Evolutionary conservation across 2,797 vertebrate genomes (phyloP).

Genomic region (Heliangelus exortis): DNA sequence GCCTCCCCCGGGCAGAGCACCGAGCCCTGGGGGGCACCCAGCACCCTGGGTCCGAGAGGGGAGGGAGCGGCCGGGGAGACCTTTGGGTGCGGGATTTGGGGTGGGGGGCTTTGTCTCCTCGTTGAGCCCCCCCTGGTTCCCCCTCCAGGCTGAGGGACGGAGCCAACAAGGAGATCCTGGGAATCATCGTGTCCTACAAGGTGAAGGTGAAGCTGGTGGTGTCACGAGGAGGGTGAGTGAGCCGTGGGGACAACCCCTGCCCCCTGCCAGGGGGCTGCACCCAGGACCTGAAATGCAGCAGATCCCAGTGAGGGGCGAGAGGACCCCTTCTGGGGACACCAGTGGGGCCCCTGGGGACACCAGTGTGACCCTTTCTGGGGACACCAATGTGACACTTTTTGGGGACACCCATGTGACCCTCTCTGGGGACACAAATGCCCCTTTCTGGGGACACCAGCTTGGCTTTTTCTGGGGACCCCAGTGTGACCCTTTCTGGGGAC

Average conservation of each 20-base stretch:
- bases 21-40: background rate
- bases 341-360: too few relatives aligned
- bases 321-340: too few relatives aligned
- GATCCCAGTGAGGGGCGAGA: background rate
- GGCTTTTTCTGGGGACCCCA: too few relatives aligned
- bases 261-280: rapidly evolving
- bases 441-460: too few relatives aligned
- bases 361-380: background rate
- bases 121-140: background rate
- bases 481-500: too few relatives aligned
- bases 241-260: conserved; percentile 14
- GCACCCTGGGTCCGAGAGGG: background rate
- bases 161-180: conserved; percentile 92
- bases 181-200: conserved; percentile 97
- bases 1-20: background rate
- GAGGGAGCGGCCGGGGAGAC: background rate
- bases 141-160: conserved; percentile 88
- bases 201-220: conserved; percentile 98
- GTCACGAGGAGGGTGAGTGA: conserved; percentile 93
- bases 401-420: too few relatives aligned
- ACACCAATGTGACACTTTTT: background rate
- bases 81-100: background rate
- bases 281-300: background rate
- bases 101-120: too few relatives aligned
- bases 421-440: too few relatives aligned